Evolutionary conservation across 2,888 invertebrate genomes (phyloP), one percentile per base, ranked within the genome.

Genomic region (Molanna angustata): DNA sequence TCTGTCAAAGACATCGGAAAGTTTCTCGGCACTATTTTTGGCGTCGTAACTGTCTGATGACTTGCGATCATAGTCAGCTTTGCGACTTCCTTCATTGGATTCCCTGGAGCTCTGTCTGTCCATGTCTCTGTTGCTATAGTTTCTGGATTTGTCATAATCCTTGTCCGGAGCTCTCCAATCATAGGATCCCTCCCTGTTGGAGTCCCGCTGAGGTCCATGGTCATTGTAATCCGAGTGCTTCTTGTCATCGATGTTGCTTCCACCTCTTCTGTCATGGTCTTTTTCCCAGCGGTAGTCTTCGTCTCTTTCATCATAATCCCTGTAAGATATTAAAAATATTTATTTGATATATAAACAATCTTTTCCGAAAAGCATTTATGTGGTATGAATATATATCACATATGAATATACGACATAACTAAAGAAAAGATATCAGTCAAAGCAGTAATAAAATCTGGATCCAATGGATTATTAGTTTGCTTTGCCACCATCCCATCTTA

Each of bases 41-140:
- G 68, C 67, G 4, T 70, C 67, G 48, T 65, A 60, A 22, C 64
- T 65, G 49, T 76, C 76, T 41, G 67, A 61, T 18, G 68, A 62
- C 58, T 79, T 79, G 47, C 74, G 71, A 22, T 76, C 72, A 46
- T 73, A 66, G 39, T 81, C 81, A 59, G 69, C 69, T 64, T 79
- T 73, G 60, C 76, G 70, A 42, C 67, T 72, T 40, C 69, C 68
- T 39, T 79, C 80, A 62, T 79, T 79, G 13, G 70, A 69, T 58
- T 80, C 80, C 56, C 72, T 71, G 7, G 76, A 71, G 60, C 72
- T 75, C 2, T 80, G 73, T 58, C 76, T 67, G 54, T 77, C 76
- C 52, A 42, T 42, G 35, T 43, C 54, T n/a, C 37, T 50, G 42
- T 49, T 44, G 33, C 27, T 32, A n/a, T 45, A 43, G 17, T 35